Evolutionary conservation across 2,797 vertebrate species (phyloP).

Genomic region (Pampus argenteus): DNA sequence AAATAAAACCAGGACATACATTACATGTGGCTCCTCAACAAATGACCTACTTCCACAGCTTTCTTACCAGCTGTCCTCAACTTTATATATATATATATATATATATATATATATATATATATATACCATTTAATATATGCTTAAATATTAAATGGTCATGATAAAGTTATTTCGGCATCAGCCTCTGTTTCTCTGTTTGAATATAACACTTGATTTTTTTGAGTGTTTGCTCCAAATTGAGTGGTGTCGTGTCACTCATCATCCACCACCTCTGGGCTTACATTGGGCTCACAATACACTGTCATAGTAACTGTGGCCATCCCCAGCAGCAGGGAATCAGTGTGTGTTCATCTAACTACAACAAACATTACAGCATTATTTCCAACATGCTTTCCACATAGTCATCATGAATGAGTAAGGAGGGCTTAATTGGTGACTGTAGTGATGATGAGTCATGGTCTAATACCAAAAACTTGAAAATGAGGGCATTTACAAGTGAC

Average conservation of each 20-base stretch:
- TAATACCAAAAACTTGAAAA: no score
- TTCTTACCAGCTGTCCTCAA: conserved; percentile 49
- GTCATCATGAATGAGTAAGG: conserved; percentile 21
- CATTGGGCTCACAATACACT: conserved; percentile 30
- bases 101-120: no score
- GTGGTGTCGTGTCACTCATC: conserved; percentile 28
- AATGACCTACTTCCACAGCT: conserved; percentile 50
- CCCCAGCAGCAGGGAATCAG: conserved; percentile 15
- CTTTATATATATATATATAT: no score
- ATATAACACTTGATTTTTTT: conserved; percentile 12
- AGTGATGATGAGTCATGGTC: conserved; percentile 14
- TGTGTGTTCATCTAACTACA: conserved; percentile 13
- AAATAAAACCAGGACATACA: conserved; percentile 49
- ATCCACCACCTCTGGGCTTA: conserved; percentile 39
- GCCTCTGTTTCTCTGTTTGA: conserved; percentile 2
- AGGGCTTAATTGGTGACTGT: not conserved
- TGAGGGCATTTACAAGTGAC: no score
- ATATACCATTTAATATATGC: no score
- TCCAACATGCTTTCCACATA: conserved; percentile 39
- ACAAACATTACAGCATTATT: conserved; percentile 35
- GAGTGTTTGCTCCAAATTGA: conserved; percentile 26
- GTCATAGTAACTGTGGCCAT: conserved; percentile 23
- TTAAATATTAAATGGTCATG: not conserved
- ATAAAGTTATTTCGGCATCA: no score
- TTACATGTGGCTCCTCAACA: conserved; percentile 26